Conservation (phyloP, 2,113 vertebrate species). For the Alethe castanea region DNA sequence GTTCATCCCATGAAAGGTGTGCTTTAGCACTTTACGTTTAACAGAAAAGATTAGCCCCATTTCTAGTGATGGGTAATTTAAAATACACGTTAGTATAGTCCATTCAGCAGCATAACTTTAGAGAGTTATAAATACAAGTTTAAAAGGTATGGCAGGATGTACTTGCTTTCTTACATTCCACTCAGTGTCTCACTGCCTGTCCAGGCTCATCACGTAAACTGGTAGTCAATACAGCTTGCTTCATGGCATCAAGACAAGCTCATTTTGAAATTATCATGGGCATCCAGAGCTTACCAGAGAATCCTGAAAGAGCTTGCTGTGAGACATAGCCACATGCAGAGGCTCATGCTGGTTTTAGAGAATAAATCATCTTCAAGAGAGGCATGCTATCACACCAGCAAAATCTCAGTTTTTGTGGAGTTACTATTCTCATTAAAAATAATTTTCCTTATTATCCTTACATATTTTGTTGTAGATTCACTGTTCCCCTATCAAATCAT, state of each 20-base stretch:
- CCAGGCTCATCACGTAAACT: neutral
- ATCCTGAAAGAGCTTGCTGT: slow-evolving; percentile 53
- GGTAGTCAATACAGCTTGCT: slow-evolving; percentile 34
- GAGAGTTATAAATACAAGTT: slow-evolving; percentile 1
- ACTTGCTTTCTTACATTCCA: neutral
- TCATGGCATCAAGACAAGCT: slow-evolving; percentile 46
- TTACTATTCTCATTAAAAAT: slow-evolving; percentile 42
- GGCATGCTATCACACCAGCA: slow-evolving; percentile 7
- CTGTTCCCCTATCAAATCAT: neutral
- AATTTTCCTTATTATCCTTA: slow-evolving; percentile 1
- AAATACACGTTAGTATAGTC: neutral
- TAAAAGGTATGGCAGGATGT: neutral
- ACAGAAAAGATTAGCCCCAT: neutral
- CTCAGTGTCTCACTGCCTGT: neutral
- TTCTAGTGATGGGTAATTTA: neutral
- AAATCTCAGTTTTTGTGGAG: slow-evolving; percentile 36
- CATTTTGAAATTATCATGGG: slow-evolving; percentile 44
- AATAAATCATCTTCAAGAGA: slow-evolving; percentile 53
- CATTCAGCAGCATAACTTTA: neutral
- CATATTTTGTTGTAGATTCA: neutral
- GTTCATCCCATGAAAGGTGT: neutral
- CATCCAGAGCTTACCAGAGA: slow-evolving; percentile 38
- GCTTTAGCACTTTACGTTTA: neutral
- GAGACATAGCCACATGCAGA: slow-evolving; percentile 51
- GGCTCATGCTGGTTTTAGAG: slow-evolving; percentile 57